Base-by-base conservation (phyloP, 1,140 invertebrate genomes). In the Pseudobourletiella spinata region DNA sequence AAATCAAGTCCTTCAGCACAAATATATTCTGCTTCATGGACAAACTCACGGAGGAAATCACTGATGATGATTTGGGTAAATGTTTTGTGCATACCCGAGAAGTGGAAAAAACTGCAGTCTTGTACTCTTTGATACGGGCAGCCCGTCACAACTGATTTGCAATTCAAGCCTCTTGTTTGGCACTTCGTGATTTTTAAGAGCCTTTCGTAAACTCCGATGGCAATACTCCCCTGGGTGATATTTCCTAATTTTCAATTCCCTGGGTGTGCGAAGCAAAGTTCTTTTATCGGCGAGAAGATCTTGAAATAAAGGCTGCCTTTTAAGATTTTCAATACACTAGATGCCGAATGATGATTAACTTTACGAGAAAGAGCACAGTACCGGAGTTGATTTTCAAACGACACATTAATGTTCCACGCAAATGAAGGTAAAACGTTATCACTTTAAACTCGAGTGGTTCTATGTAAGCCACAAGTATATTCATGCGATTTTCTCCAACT, bases 41-140 rank as follows among this genome's bases (percentile, higher is more conserved):
- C 24, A 52, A 72, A 73, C n/a, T 67, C 22, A 16, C 26, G 26
- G 22, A 73, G 46, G 52, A 60, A 72, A 2, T 65, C 48, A 3
- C 16, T 57, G 1, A 57, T 3, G n/a, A 15, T 18, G 32, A 3
- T 14, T 14, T 15, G 29, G 2, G 15, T 1, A 3, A 4, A 39
- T 1, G n/a, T 26, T 24, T 3, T 15, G 8, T 18, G 25, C 20
- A 18, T 14, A 1, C 1, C 29, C 54, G 4, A 18, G 32, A 57
- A 57, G 24, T 57, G 29, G 54, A 24, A 24, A 39, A 8, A 39
- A 24, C 18, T 39, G 8, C 2, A 8, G 15, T n/a, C n/a, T 20
- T 8, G 18, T 39, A 22, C 30, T 39, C 22, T 57, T 57, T 15
- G 20, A 57, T 0, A 57, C 15, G 1, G 54, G 54, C 14, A 57